phyloP scores from a whole-genome alignment of 2,888 invertebrate species.

The Adelognathus sp. region DNA sequence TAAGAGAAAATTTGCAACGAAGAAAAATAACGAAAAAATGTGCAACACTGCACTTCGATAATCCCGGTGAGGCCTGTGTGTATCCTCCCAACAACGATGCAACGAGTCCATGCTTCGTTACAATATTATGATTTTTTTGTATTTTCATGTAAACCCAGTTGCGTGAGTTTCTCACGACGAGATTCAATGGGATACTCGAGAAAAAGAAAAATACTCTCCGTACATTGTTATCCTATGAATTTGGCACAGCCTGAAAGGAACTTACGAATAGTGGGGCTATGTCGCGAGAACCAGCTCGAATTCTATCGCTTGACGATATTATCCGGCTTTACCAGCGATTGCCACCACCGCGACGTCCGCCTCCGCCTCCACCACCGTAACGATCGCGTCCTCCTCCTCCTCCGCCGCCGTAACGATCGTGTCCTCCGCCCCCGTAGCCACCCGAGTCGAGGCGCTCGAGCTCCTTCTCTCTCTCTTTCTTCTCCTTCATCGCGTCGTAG shows the following conservation, averaged over 20 bases:
- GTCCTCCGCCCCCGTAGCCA: constrained; percentile 73
- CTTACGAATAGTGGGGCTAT: not conserved
- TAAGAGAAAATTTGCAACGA: no score
- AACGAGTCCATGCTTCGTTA: not conserved
- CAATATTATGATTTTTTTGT: not conserved
- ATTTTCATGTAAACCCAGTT: not conserved
- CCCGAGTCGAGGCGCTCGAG: constrained; percentile 80
- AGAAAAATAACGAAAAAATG: no score
- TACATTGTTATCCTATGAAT: not conserved
- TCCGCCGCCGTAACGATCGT: constrained; percentile 72
- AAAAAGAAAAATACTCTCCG: not conserved
- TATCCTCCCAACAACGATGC: not conserved
- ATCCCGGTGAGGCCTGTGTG: not conserved
- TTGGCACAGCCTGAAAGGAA: constrained; percentile 34
- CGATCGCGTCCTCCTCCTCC: constrained; percentile 74
- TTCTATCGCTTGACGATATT: not conserved
- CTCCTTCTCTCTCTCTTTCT: constrained; percentile 83
- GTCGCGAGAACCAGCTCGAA: not conserved
- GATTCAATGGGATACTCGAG: not conserved
- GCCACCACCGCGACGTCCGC: constrained; percentile 60
- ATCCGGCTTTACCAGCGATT: constrained; percentile 37
- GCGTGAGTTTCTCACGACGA: not conserved
- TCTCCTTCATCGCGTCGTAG: constrained; percentile 86
- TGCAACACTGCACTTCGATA: not conserved
- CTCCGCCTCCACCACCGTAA: constrained; percentile 67